Conservation (phyloP, 2,888 invertebrate species). For the Pemphredon lugubris region DNA sequence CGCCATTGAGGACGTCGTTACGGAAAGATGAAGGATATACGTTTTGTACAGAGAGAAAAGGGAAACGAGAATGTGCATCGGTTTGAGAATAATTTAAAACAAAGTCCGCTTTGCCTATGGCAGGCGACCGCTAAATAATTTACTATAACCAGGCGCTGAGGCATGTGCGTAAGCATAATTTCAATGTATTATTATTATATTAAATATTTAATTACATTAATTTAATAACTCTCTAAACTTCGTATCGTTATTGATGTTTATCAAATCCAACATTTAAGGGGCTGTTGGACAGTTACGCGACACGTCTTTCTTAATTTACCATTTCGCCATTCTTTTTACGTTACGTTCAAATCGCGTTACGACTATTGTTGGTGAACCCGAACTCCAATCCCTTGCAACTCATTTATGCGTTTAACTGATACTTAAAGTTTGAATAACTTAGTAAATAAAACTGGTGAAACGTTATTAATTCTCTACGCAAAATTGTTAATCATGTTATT, state of each 20-base stretch:
- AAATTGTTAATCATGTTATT: conserved; percentile 2
- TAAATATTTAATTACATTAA: conserved; percentile 70
- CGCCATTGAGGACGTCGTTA: not conserved
- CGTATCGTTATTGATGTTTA: conserved; percentile 38
- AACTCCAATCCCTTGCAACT: conserved; percentile 34
- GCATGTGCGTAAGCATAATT: conserved; percentile 71
- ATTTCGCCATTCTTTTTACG: not conserved
- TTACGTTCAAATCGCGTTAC: conserved; percentile 20
- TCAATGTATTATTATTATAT: conserved; percentile 68
- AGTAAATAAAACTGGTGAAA: not conserved
- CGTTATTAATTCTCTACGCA: not conserved
- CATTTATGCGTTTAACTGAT: conserved; percentile 25
- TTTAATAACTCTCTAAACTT: conserved; percentile 50
- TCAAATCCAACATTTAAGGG: conserved; percentile 32
- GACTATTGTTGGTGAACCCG: conserved; percentile 12
- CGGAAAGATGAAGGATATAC: not conserved
- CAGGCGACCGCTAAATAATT: conserved; percentile 51
- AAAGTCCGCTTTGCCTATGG: conserved; percentile 3
- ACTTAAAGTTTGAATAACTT: not conserved
- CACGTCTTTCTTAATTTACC: not conserved
- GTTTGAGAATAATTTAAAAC: conserved; percentile 16
- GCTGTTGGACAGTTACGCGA: conserved; percentile 26
- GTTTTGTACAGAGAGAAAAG: conserved; percentile 7
- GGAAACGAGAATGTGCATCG: conserved; percentile 24
- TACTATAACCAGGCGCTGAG: conserved; percentile 52